A percentile compares a stretch with the other conserved stretches of the same genome.
Evolutionary conservation across 2,888 invertebrate genomes (phyloP).

Genomic region (Hyposoter dolosus): DNA sequence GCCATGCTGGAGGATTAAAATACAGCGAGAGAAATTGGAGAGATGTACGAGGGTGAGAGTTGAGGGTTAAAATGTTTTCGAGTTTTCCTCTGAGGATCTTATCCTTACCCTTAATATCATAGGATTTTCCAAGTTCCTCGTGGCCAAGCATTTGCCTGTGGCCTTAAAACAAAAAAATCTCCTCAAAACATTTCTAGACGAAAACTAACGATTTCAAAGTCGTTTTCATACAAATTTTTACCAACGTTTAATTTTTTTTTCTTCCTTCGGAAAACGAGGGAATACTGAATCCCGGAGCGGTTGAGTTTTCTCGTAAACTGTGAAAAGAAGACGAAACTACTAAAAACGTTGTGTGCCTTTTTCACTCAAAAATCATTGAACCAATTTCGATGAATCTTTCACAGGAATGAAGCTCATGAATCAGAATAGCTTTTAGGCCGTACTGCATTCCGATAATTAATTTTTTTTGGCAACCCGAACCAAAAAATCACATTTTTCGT

Average conservation of each 20-base stretch:
- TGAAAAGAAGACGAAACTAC: too few species aligned
- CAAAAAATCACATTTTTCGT: too few species aligned
- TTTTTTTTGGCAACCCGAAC: too few species aligned
- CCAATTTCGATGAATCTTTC: too few species aligned
- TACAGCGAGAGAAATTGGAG: constrained; percentile 44
- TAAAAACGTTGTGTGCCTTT: too few species aligned
- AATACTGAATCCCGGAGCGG: neutral
- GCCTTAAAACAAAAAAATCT: neutral
- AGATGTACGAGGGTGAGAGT: constrained; percentile 9
- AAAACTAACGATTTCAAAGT: neutral
- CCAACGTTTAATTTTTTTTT: neutral
- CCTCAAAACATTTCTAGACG: neutral
- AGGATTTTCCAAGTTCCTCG: neutral
- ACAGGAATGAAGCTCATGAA: too few species aligned
- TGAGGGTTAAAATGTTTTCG: neutral
- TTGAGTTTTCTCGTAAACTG: neutral
- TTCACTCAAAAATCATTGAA: too few species aligned
- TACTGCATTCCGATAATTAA: too few species aligned
- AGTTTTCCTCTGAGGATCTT: neutral
- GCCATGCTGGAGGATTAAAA: constrained; percentile 53
- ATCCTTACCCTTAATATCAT: neutral
- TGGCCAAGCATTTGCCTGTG: neutral
- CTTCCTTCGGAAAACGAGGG: neutral
- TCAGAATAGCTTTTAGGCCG: too few species aligned
- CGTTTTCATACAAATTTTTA: neutral